phyloP scores from a whole-genome alignment of 2,797 vertebrate genomes.

The Rhyacichthys aspro region DNA sequence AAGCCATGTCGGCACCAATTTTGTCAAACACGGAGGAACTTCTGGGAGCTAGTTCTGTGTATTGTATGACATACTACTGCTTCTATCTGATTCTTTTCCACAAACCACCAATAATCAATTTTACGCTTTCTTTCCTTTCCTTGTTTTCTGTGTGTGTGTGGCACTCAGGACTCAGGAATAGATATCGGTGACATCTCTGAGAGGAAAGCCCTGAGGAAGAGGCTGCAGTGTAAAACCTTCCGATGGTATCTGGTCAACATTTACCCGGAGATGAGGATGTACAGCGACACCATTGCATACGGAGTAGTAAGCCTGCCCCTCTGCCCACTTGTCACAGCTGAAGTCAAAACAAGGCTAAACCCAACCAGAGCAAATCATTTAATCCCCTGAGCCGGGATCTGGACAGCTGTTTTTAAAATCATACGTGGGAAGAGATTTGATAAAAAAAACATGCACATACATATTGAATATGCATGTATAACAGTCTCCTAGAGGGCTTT shows the following conservation, averaged over 20 bases:
- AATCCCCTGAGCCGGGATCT: constrained; percentile 39
- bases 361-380: constrained; percentile 44
- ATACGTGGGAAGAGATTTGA: neutral
- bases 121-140: constrained; percentile 25
- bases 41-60: neutral
- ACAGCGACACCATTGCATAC: constrained; percentile 92
- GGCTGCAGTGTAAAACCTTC: constrained; percentile 96
- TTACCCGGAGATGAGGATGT: constrained; percentile 98
- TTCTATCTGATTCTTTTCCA: constrained; percentile 36
- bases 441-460: neutral
- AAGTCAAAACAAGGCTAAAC: constrained; percentile 33
- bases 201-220: constrained; percentile 93
- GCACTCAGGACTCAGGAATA: constrained; percentile 90
- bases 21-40: constrained; percentile 31
- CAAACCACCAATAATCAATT: constrained; percentile 32
- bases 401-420: constrained; percentile 36
- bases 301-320: constrained; percentile 87
- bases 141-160: constrained; percentile 12
- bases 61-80: constrained; percentile 22
- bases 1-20: constrained; percentile 26
- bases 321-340: constrained; percentile 38
- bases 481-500: constrained; percentile 18
- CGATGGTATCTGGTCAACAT: constrained; percentile 98
- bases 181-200: constrained; percentile 95
- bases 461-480: constrained; percentile 31